Conservation (phyloP, 2,113 vertebrate genomes). For the Sturnus vulgaris region DNA sequence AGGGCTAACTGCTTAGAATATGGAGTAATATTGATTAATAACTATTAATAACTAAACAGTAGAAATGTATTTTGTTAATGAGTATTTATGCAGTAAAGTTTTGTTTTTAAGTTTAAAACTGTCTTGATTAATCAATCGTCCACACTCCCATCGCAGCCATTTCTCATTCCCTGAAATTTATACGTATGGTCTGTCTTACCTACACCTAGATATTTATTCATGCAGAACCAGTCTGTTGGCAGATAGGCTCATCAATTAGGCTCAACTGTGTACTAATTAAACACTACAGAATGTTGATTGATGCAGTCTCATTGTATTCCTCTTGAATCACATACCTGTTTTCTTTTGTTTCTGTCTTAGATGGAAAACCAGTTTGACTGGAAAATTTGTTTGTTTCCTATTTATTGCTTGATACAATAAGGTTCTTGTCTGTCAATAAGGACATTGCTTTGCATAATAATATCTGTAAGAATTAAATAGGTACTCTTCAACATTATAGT, state of each 20-base stretch:
- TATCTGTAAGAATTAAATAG: neutral
- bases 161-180: neutral
- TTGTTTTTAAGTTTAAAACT: constrained; percentile 11
- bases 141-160: accelerated
- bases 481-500: neutral
- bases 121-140: neutral
- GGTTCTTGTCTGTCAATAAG: neutral
- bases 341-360: neutral
- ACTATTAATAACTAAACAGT: neutral
- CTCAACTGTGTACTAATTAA: neutral
- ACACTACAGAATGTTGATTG: neutral
- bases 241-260: neutral
- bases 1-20: neutral
- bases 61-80: neutral
- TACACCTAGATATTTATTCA: neutral
- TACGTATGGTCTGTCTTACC: neutral
- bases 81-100: constrained; percentile 41
- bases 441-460: neutral
- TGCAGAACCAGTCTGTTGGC: neutral
- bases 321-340: neutral
- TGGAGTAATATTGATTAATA: neutral
- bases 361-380: neutral
- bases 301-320: neutral
- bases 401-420: neutral
- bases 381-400: neutral